phyloP scores from a whole-genome alignment of 2,888 invertebrate genomes.

The Catonia carolina region DNA sequence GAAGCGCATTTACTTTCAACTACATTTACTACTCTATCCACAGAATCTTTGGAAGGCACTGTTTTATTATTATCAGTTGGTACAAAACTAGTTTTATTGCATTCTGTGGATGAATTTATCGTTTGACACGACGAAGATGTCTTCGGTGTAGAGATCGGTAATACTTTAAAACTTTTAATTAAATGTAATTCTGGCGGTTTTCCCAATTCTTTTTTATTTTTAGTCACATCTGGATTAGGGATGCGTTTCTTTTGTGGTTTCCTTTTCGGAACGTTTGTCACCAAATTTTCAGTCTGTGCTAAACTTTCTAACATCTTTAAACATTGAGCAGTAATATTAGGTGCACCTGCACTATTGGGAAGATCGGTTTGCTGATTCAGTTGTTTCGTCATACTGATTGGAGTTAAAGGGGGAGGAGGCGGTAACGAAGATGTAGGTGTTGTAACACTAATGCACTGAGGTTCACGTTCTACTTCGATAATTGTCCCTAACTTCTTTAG shows the following conservation, averaged over 20 bases:
- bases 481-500: constrained; percentile 35
- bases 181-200: not conserved
- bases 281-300: not conserved
- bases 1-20: not conserved
- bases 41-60: not conserved
- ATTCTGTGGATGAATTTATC: no score
- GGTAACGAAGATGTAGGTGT: not conserved
- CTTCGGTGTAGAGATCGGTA: no score
- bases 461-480: constrained; percentile 32
- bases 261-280: not conserved
- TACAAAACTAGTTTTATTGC: no score
- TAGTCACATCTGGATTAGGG: no score
- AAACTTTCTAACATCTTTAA: constrained; percentile 1
- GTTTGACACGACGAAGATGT: no score
- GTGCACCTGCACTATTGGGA: not conserved
- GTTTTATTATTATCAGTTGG: not conserved
- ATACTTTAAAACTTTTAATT: not conserved
- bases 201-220: not conserved
- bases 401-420: not conserved
- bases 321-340: constrained; percentile 6
- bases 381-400: not conserved
- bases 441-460: not conserved
- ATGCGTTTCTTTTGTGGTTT: constrained; percentile 1
- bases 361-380: not conserved
- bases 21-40: not conserved